Evolutionary conservation across 2,888 invertebrate genomes (phyloP), one percentile per base, ranked within the genome.

Genomic region (Lomographa bimaculata): DNA sequence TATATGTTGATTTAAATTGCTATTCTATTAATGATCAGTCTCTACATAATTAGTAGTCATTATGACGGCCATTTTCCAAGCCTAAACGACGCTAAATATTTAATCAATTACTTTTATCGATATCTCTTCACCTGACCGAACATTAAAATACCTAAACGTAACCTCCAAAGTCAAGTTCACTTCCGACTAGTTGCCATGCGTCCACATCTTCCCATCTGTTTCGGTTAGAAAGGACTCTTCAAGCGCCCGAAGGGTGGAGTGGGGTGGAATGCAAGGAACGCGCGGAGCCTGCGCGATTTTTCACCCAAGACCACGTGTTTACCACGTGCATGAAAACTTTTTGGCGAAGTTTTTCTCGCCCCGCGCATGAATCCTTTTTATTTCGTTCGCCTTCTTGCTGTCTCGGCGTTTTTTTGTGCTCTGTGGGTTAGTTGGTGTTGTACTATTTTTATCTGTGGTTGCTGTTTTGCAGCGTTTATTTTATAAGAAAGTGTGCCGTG

Each of bases 291-390:
- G 80, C 75, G 81, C 81, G 73, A 81, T 84, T 86, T 85, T 87
- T 87, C 78, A 71, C 74, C 69, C 77, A 79, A 83, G 81, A 82
- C 81, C 87, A 86, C 86, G 87, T 87, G 87, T 70, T 71, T 53
- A 65, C 62, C 85, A 83, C 82, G 83, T 87, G 87, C 73, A 71
- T 75, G 65, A 50, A 74, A 80, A 82, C 74, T 78, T 84, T 82
- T 75, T 62, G 58, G 46, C 41, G 49, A 78, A 78, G 69, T 78
- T 83, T 79, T 74, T 64, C 72, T 61, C 60, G 55, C 54, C 44
- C 54, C 45, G 28, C 40, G 40, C 44, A 36, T 39, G 46, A 33
- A 56, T 46, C 51, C 53, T 50, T 52, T 44, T 54, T 56, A 56
- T 61, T 61, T 55, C 41, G 19, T 10, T 11, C 32, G 18, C 30